Base-by-base conservation (phyloP, 2,113 vertebrate species). In the Planiliza haematocheilus region DNA sequence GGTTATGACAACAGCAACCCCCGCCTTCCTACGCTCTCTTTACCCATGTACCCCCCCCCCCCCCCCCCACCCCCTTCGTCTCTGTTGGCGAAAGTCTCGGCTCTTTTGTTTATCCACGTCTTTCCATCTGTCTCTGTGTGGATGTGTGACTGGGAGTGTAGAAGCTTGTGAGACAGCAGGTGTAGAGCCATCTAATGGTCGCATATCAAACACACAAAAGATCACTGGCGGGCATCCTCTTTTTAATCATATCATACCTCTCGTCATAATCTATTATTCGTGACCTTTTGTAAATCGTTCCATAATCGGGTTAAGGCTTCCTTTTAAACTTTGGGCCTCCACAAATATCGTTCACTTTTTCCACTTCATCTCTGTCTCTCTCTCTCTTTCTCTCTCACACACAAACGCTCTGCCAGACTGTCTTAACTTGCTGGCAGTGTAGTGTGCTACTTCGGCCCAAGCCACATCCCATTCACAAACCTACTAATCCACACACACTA, bases 391-490 rank as follows among this genome's bases (percentile, higher is more conserved):
- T n/a, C n/a, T n/a, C n/a, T n/a, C n/a, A 3, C 62, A 48, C 67
- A 65, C 57, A 56, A 70, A 59, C 60, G n/a, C 57, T 72, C 66
- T 73, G 78, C 70, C 79, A 68, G 76, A 16, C 78, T 79, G 74
- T 46, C 65, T 85, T 76, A 64, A 83, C 79, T 82, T 65, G 11
- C 80, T 86, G 77, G 75, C 77, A 81, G 75, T 59, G 76, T 62
- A 59, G 80, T 75, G 77, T 70, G 62, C 77, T 60, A 52, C 78
- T 89, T 80, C 58, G 61, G 51, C 69, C 81, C 70, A 60, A 86
- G 64, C 71, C 68, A 84, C 77, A 70, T 76, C 83, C 86, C 88
- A 92, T 92, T 92, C 91, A 93, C 88, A 91, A 89, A 90, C 74
- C 72, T 66, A 83, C 74, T 90, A 88, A 90, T 88, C 89, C 83